Conservation (phyloP, 2,888 invertebrate species). For the Erebia epiphron region DNA sequence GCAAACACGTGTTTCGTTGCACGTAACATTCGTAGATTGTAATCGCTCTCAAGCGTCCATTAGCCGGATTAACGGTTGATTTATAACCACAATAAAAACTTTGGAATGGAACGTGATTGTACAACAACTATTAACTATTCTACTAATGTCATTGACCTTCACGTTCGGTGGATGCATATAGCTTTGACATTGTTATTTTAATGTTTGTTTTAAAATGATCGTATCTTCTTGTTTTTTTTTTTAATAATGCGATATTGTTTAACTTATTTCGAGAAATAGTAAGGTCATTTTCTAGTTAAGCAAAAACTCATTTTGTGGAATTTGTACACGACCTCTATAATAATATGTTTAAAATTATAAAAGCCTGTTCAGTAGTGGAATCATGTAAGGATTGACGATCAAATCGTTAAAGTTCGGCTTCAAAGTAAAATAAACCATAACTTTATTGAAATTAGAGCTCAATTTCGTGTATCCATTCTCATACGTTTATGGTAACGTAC, state of each 20-base stretch:
- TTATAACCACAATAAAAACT: conserved; percentile 45
- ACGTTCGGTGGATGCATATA: conserved; percentile 19
- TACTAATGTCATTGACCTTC: conserved; percentile 34
- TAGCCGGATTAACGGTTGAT: conserved; percentile 42
- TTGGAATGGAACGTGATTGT: conserved; percentile 42
- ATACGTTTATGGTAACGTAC: too few relatives aligned
- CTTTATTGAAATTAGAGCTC: too few relatives aligned
- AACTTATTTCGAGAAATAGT: background rate
- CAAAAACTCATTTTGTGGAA: background rate
- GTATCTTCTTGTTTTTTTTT: background rate
- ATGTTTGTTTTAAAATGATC: conserved; percentile 18
- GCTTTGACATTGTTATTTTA: conserved; percentile 29
- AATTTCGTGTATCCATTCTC: too few relatives aligned
- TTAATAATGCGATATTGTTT: too few relatives aligned
- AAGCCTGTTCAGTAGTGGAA: too few relatives aligned
- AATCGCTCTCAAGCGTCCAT: conserved; percentile 40
- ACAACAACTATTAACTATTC: conserved; percentile 52
- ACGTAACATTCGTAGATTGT: conserved; percentile 39
- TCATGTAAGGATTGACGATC: too few relatives aligned
- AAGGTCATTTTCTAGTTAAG: background rate
- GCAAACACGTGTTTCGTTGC: conserved; percentile 47
- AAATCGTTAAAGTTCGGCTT: too few relatives aligned
- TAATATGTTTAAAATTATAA: background rate
- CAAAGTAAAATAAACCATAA: too few relatives aligned
- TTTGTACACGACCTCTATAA: background rate